These are phyloP conservation scores for Oryzias javanicus DNA, from an alignment of 2,113 vertebrate genomes.

Conservation along the genomic window DNA sequence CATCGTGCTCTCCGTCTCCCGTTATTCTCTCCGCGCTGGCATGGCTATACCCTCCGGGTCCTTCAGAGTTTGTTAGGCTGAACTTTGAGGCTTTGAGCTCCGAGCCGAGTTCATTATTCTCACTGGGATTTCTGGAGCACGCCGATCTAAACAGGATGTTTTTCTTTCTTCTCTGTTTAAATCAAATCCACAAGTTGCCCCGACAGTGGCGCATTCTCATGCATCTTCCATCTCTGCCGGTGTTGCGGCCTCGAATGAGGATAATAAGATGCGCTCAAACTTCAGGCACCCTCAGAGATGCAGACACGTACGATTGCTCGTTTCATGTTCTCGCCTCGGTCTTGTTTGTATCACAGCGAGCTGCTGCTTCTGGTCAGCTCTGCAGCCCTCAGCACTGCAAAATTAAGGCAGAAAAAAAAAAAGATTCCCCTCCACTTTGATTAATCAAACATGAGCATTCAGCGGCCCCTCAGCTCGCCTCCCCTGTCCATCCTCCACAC, in stretches of 20 bases:
- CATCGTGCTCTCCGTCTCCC: constrained; percentile 54
- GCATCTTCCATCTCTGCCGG: constrained; percentile 55
- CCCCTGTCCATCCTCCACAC: constrained; percentile 53
- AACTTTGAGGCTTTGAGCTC: constrained; percentile 57
- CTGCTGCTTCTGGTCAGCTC: constrained; percentile 69
- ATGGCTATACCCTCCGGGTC: constrained; percentile 61
- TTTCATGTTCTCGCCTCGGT: constrained; percentile 68
- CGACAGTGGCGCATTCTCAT: constrained; percentile 45
- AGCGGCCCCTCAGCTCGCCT: constrained; percentile 62
- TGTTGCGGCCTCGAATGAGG: constrained; percentile 61
- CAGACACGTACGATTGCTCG: constrained; percentile 28
- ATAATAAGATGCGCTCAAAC: constrained; percentile 73
- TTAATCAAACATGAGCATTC: constrained; percentile 81
- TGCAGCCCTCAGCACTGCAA: constrained; percentile 62
- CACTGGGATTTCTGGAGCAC: constrained; percentile 18
- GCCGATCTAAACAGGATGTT: neutral
- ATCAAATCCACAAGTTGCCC: constrained; percentile 27
- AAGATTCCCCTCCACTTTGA: constrained; percentile 66
- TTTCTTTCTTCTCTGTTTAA: constrained; percentile 23
- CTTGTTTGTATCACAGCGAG: constrained; percentile 69
- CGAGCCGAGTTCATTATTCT: constrained; percentile 34
- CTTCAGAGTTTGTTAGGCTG: constrained; percentile 64
- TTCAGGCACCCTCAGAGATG: constrained; percentile 52
- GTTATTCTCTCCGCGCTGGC: constrained; percentile 48
- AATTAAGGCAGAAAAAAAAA: constrained; percentile 48